These are phyloP conservation scores for Aurelia coerulea DNA, from an alignment of 30 jellyfish, hydroid and myxozoan species.

Conservation along the genomic window DNA sequence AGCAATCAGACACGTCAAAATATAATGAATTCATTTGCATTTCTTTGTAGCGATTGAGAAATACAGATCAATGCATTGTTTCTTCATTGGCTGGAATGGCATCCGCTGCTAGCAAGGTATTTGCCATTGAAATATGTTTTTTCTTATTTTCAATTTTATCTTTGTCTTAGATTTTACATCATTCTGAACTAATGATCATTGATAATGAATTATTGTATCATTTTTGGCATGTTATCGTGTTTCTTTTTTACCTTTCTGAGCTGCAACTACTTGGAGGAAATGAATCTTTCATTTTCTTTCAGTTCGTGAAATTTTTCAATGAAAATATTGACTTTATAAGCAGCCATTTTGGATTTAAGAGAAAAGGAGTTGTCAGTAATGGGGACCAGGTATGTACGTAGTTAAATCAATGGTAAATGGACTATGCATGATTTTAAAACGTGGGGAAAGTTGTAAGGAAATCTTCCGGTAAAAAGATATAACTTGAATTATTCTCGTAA, in stretches of 20 bases:
- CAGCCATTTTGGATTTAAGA: constrained; percentile 56
- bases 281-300: background rate
- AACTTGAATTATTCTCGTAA: background rate
- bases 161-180: too few species aligned
- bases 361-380: constrained; percentile 63
- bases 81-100: constrained; percentile 74
- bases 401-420: too few species aligned
- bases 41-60: constrained; percentile 64
- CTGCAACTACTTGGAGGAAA: background rate
- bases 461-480: background rate
- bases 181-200: too few species aligned
- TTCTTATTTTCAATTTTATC: too few species aligned
- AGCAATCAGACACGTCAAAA: too few species aligned
- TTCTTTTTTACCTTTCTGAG: background rate
- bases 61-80: constrained; percentile 77
- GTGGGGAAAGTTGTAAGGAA: too few species aligned
- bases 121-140: background rate
- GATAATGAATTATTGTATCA: too few species aligned
- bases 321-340: constrained; percentile 48
- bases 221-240: too few species aligned
- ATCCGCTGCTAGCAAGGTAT: constrained; percentile 74
- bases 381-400: constrained; percentile 37
- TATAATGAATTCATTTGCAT: background rate
- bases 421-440: too few species aligned
- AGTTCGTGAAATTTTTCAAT: constrained; percentile 63